These are phyloP conservation scores for Palaemon carinicauda DNA, from an alignment of 1,140 invertebrate genomes.

Conservation along the genomic window DNA sequence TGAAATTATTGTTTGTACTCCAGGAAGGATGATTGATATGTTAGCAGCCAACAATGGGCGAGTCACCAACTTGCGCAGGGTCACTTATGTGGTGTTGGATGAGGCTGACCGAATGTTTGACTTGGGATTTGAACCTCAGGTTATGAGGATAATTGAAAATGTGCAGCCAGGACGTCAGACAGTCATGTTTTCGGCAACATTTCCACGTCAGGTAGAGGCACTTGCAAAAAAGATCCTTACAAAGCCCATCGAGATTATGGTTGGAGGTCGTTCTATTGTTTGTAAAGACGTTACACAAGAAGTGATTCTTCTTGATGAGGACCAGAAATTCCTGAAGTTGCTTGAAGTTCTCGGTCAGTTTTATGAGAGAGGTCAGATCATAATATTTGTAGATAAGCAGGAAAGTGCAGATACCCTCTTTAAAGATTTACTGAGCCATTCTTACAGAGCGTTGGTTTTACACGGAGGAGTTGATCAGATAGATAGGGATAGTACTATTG, in stretches of 20 bases:
- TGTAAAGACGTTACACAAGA: slow-evolving; percentile 98
- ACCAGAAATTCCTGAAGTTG: slow-evolving; percentile 97
- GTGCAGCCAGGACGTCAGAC: slow-evolving; percentile 96
- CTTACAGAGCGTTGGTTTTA: slow-evolving; percentile 93
- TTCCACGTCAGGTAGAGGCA: slow-evolving; percentile 99
- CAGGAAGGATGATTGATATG: slow-evolving; percentile 99
- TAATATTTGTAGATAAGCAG: slow-evolving; percentile 99
- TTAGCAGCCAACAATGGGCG: slow-evolving; percentile 93
- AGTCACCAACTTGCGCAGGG: slow-evolving; percentile 94
- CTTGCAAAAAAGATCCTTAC: slow-evolving; percentile 91
- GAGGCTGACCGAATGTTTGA: slow-evolving; percentile 99
- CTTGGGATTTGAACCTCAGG: slow-evolving; percentile 99
- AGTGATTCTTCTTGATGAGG: slow-evolving; percentile 92
- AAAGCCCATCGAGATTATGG: slow-evolving; percentile 90
- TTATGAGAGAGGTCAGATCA: slow-evolving; percentile 90
- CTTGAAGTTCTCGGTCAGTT: slow-evolving; percentile 94
- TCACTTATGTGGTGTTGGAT: slow-evolving; percentile 97
- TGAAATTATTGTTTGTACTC: slow-evolving; percentile 99
- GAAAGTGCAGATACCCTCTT: slow-evolving; percentile 60
- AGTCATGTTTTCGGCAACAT: slow-evolving; percentile 98
- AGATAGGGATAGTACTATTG: slow-evolving; percentile 96
- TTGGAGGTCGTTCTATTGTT: slow-evolving; percentile 96
- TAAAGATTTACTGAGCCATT: slow-evolving; percentile 92
- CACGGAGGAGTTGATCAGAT: slow-evolving; percentile 99
- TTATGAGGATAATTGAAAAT: slow-evolving; percentile 97